These are phyloP conservation scores for Rallus crepitans DNA, from an alignment of 2,797 vertebrate species.

Conservation along the genomic window DNA sequence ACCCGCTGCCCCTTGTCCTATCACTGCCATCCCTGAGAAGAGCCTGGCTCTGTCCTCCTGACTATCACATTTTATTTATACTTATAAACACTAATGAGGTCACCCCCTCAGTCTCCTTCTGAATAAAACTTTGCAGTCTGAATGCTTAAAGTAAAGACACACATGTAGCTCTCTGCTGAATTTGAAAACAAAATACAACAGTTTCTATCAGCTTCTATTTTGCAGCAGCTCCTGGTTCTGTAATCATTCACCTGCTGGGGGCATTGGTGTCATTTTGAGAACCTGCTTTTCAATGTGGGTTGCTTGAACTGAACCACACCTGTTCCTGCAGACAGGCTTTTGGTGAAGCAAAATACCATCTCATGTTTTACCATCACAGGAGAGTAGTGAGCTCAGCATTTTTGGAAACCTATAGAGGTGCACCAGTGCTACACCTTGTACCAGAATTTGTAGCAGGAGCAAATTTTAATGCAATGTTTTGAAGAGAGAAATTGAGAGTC, in stretches of 20 bases:
- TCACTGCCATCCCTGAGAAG: no score
- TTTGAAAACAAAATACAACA: neutral
- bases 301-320: neutral
- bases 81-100: no score
- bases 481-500: neutral
- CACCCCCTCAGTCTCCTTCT: neutral
- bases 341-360: neutral
- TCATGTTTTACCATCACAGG: fast-evolving
- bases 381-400: no score
- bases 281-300: neutral
- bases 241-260: conserved; percentile 13
- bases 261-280: neutral
- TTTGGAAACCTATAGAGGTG: neutral
- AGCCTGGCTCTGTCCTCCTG: no score
- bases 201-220: neutral
- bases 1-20: no score
- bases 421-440: neutral
- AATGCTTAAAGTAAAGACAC: neutral
- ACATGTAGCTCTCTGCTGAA: fast-evolving
- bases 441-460: neutral
- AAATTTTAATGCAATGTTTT: neutral
- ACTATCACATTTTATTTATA: no score
- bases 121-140: neutral
- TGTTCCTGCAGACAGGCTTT: neutral
- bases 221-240: fast-evolving